phyloP scores from a whole-genome alignment of 2,797 vertebrate genomes.

The Menidia menidia region DNA sequence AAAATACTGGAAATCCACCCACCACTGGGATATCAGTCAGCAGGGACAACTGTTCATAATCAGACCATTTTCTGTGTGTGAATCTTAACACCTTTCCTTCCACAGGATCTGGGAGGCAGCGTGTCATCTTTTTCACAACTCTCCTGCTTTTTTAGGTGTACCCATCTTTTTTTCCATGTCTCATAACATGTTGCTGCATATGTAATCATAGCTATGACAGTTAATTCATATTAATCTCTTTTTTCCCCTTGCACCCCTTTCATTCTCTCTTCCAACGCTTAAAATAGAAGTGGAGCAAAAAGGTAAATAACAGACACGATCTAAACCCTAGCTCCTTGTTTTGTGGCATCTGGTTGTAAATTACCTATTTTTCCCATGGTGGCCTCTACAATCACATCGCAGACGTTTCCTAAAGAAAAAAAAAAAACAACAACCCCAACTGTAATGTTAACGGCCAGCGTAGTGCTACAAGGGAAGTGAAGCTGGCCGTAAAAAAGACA shows the following conservation, averaged over 20 bases:
- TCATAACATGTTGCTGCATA: constrained; percentile 94
- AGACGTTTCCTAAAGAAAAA: constrained; percentile 68
- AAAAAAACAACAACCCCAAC: constrained; percentile 58
- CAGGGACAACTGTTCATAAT: constrained; percentile 4
- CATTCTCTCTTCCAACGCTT: constrained; percentile 99
- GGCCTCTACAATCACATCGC: constrained; percentile 83
- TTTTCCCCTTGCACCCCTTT: constrained; percentile 94
- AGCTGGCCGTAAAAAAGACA: constrained; percentile 69
- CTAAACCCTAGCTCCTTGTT: constrained; percentile 98
- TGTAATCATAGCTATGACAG: constrained; percentile 92
- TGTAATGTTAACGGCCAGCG: constrained; percentile 86
- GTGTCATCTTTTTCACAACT: constrained; percentile 72
- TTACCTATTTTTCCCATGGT: constrained; percentile 89
- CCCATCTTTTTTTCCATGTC: constrained; percentile 89
- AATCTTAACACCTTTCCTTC: constrained; percentile 83
- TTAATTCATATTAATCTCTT: constrained; percentile 99
- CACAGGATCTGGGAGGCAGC: constrained; percentile 85
- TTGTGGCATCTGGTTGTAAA: constrained; percentile 99
- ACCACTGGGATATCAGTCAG: constrained; percentile 43
- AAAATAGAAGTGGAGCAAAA: constrained; percentile 99
- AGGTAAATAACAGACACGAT: constrained; percentile 99
- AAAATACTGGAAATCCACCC: constrained; percentile 41
- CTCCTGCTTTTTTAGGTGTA: constrained; percentile 85
- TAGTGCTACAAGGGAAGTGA: constrained; percentile 83
- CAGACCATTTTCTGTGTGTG: constrained; percentile 68